Evolutionary conservation across 2,888 invertebrate species (phyloP).

Genomic region (Branchellion lobata): DNA sequence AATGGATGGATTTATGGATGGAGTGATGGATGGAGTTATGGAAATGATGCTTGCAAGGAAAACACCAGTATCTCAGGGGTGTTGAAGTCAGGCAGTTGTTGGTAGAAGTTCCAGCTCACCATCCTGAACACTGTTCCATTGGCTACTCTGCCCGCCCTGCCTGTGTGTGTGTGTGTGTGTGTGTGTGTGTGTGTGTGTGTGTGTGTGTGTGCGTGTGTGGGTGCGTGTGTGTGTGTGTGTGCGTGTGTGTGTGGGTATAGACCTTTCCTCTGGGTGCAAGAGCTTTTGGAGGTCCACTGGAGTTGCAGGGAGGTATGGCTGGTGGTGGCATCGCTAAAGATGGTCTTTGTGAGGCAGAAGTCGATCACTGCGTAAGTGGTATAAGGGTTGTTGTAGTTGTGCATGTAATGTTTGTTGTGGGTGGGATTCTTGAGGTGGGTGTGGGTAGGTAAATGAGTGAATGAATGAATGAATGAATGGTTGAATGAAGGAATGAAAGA

Average conservation of each 20-base stretch:
- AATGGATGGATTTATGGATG: too few relatives aligned
- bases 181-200: slow-evolving; percentile 35
- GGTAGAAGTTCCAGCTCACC: slow-evolving; percentile 58
- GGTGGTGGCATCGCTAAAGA: slow-evolving; percentile 74
- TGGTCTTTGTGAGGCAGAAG: slow-evolving; percentile 83
- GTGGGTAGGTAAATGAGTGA: background rate
- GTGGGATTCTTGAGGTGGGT: background rate
- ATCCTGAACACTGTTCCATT: slow-evolving; percentile 78
- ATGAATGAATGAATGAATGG: too few relatives aligned
- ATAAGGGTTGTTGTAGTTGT: too few relatives aligned
- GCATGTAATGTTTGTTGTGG: background rate
- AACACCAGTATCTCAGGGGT: slow-evolving; percentile 63
- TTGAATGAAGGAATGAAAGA: too few relatives aligned
- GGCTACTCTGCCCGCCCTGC: slow-evolving; percentile 84
- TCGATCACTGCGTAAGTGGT: slow-evolving; percentile 73
- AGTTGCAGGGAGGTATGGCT: slow-evolving; percentile 78
- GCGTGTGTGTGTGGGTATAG: background rate
- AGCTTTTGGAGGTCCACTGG: slow-evolving; percentile 84
- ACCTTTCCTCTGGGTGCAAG: slow-evolving; percentile 77
- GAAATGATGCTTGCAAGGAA: background rate
- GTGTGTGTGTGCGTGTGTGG: background rate
- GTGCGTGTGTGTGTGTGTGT: background rate
- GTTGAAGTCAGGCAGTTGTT: slow-evolving; percentile 58
- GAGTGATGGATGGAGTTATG: too few relatives aligned
- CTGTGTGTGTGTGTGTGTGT: slow-evolving; percentile 59